phyloP scores from a whole-genome alignment of 2,888 invertebrate species.

The Leptinotarsa haldemani region DNA sequence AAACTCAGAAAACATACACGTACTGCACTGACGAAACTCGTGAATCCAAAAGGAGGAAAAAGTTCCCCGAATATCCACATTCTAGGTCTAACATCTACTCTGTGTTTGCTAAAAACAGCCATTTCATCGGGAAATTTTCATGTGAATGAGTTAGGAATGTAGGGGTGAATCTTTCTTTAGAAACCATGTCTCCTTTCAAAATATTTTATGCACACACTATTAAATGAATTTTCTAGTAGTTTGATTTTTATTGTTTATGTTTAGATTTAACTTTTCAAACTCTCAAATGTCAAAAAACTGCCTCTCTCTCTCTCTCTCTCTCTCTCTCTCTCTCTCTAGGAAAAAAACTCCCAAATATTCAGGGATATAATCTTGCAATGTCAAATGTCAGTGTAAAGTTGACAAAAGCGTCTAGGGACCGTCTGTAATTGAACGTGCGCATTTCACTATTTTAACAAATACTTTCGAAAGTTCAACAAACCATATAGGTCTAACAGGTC shows the following conservation, averaged over 20 bases:
- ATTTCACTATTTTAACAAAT: too few species aligned
- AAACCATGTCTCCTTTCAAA: neutral
- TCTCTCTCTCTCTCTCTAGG: too few species aligned
- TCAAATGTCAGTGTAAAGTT: too few species aligned
- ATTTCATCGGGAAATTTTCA: conserved; percentile 35
- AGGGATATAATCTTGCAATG: too few species aligned
- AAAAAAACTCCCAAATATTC: too few species aligned
- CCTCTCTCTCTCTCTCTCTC: too few species aligned
- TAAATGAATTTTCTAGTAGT: neutral
- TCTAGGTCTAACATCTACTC: conserved; percentile 43
- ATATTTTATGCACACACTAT: neutral
- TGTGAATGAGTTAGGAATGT: neutral
- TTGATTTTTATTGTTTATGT: conserved; percentile 10
- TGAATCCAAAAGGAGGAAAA: conserved; percentile 59
- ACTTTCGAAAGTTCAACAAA: too few species aligned
- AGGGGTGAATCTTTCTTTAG: conserved; percentile 4
- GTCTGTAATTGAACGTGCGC: too few species aligned
- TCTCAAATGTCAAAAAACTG: neutral
- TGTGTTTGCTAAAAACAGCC: conserved; percentile 58
- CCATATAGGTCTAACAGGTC: too few species aligned
- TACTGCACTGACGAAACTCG: conserved; percentile 66
- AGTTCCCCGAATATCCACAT: conserved; percentile 58
- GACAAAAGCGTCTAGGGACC: too few species aligned
- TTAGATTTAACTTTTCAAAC: neutral
- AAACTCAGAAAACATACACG: conserved; percentile 66